Evolutionary conservation across 2,797 vertebrate genomes (phyloP).

Genomic region (Enteromius viviparus): DNA sequence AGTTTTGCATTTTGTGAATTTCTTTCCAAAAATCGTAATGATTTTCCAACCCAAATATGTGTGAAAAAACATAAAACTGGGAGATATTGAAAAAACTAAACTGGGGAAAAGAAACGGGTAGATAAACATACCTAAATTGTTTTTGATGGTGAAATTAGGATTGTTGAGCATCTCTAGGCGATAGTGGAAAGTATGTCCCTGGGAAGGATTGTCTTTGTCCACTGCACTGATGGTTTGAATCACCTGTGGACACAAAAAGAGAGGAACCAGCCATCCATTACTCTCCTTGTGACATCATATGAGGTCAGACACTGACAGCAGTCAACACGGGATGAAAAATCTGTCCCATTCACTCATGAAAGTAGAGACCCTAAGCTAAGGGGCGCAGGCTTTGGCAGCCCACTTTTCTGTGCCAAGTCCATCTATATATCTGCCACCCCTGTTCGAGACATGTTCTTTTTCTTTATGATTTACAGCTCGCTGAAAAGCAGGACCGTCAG

Average conservation of each 20-base stretch:
- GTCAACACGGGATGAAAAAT: conserved; percentile 73
- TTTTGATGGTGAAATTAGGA: conserved; percentile 98
- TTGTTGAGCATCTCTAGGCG: conserved; percentile 96
- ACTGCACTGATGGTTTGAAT: conserved; percentile 95
- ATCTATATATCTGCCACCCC: conserved; percentile 76
- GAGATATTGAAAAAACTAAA: too few relatives aligned
- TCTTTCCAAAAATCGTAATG: too few relatives aligned
- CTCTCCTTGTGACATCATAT: conserved; percentile 42
- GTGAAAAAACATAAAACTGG: too few relatives aligned
- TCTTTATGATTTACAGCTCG: conserved; percentile 74
- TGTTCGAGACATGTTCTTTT: conserved; percentile 70
- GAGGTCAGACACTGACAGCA: conserved; percentile 60
- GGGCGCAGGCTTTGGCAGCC: conserved; percentile 68
- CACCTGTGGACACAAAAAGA: conserved; percentile 76
- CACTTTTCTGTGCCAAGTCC: conserved; percentile 68
- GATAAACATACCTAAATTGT: conserved; percentile 87
- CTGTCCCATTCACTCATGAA: conserved; percentile 68
- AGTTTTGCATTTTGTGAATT: too few relatives aligned
- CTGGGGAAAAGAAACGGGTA: too few relatives aligned
- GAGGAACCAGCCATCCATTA: conserved; percentile 63
- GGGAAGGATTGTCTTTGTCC: conserved; percentile 95
- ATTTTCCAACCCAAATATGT: too few relatives aligned
- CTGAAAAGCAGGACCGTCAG: conserved; percentile 72
- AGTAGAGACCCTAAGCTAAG: conserved; percentile 75
- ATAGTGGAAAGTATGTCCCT: conserved; percentile 95